Percentiles rank a stretch among this genome's conserved stretches.
These are phyloP conservation scores for Noctuana brunneofusca DNA, from an alignment of 2,888 invertebrate species.

Conservation along the genomic window DNA sequence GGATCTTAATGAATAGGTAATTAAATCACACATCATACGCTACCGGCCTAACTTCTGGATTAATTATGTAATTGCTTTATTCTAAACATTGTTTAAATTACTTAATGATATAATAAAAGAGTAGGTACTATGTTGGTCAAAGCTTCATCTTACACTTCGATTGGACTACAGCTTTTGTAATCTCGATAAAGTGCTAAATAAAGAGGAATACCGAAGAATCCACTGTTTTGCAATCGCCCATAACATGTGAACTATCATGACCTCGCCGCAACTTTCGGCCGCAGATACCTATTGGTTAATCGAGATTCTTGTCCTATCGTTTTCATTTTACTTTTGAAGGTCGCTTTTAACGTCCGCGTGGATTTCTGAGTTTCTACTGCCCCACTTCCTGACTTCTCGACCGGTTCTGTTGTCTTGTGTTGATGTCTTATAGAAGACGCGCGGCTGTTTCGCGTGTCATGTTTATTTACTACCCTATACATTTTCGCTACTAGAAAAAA, in stretches of 20 bases:
- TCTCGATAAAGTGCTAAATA: neutral
- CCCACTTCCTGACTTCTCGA: constrained; percentile 63
- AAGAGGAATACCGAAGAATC: neutral
- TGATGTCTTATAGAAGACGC: too few relatives aligned
- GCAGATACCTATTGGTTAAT: constrained; percentile 3
- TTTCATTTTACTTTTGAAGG: constrained; percentile 67
- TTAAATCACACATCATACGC: neutral
- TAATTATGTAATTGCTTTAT: neutral
- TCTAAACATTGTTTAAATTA: too few relatives aligned
- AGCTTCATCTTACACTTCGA: too few relatives aligned
- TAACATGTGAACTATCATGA: constrained; percentile 21
- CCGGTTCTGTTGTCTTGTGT: constrained; percentile 58
- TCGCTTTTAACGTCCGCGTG: constrained; percentile 52
- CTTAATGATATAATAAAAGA: too few relatives aligned
- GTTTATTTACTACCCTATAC: too few relatives aligned
- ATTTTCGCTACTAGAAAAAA: too few relatives aligned
- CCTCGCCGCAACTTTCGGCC: constrained; percentile 15
- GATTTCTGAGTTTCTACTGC: constrained; percentile 70
- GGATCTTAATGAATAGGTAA: constrained; percentile 13
- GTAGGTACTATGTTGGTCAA: too few relatives aligned
- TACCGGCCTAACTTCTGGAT: neutral
- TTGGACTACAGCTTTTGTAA: too few relatives aligned
- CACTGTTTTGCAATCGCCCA: constrained; percentile 17
- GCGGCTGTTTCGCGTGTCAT: too few relatives aligned
- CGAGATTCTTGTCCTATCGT: constrained; percentile 31